A percentile compares a stretch with the other conserved stretches of the same genome.
phyloP scores from a whole-genome alignment of 1,140 invertebrate species.

The Saccostrea glomerata region DNA sequence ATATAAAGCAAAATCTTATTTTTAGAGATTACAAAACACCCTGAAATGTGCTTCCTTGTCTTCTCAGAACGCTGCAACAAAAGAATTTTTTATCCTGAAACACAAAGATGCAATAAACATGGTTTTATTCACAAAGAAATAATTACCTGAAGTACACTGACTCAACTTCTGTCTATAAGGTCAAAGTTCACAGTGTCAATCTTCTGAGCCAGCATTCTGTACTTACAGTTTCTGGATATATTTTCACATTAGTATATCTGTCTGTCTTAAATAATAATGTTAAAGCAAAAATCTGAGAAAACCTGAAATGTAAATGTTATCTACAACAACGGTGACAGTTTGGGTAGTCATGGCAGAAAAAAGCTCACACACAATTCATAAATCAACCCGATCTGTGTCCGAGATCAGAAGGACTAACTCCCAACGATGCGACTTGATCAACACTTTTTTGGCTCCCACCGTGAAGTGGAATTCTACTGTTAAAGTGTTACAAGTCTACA shows the following conservation, averaged over 20 bases:
- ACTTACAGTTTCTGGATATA: slow-evolving; percentile 3
- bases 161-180: slow-evolving; percentile 27
- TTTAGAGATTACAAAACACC: not conserved
- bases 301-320: slow-evolving; percentile 31
- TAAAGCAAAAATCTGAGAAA: slow-evolving; percentile 21
- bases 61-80: not conserved
- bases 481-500: slow-evolving; percentile 31
- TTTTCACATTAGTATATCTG: slow-evolving; percentile 21
- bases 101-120: not conserved
- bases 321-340: slow-evolving; percentile 35
- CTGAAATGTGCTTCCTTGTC: not conserved
- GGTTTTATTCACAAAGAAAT: not conserved
- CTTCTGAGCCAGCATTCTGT: not conserved
- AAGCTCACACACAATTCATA: slow-evolving; percentile 36
- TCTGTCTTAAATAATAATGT: slow-evolving; percentile 22
- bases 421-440: slow-evolving; percentile 32
- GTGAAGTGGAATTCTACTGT: not conserved
- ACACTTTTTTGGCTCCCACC: slow-evolving; percentile 15
- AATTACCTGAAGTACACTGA: slow-evolving; percentile 25
- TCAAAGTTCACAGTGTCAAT: slow-evolving; percentile 4
- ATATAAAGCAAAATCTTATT: not conserved
- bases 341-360: slow-evolving; percentile 35
- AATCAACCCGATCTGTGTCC: slow-evolving; percentile 34
- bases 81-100: not conserved
- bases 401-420: slow-evolving; percentile 22